A percentile compares a stretch with the other conserved stretches of the same genome.
Conservation (phyloP, 2,113 vertebrate species). For the Pseudorasbora parva region DNA sequence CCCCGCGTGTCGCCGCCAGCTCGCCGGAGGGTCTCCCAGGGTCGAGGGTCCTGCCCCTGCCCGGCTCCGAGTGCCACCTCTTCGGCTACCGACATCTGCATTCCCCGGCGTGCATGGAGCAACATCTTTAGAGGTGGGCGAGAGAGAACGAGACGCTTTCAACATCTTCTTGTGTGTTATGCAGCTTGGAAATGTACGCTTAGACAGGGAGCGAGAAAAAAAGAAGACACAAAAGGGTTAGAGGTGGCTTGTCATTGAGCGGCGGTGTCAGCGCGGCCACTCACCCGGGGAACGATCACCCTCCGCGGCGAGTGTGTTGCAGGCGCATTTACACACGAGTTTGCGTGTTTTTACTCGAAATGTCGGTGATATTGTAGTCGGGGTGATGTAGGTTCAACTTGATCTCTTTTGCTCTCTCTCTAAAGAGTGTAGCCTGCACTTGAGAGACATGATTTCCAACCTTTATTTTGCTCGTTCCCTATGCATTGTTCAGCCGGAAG, state of each 20-base stretch:
- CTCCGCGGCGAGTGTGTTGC: neutral
- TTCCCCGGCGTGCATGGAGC: constrained; percentile 79
- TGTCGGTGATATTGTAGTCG: constrained; percentile 50
- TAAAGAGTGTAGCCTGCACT: constrained; percentile 51
- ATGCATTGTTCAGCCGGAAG: constrained; percentile 39
- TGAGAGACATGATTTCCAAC: constrained; percentile 29
- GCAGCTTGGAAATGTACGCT: constrained; percentile 73
- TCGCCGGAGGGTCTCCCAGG: constrained; percentile 81
- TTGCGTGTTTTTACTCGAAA: constrained; percentile 2
- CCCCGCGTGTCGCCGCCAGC: constrained; percentile 74
- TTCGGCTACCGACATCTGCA: constrained; percentile 64
- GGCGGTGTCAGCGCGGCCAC: constrained; percentile 72
- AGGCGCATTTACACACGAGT: constrained; percentile 4
- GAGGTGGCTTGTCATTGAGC: constrained; percentile 86
- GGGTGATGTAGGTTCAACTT: constrained; percentile 70
- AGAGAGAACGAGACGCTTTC: constrained; percentile 84
- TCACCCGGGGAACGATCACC: constrained; percentile 32
- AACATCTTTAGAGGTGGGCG: constrained; percentile 73
- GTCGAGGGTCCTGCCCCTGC: constrained; percentile 90
- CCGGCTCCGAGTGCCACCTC: constrained; percentile 74
- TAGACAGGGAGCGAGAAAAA: constrained; percentile 68
- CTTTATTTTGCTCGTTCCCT: constrained; percentile 36
- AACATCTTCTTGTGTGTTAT: constrained; percentile 76
- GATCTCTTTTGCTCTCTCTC: constrained; percentile 52
- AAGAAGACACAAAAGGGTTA: constrained; percentile 84